Conservation (phyloP, 2,113 vertebrate genomes). For the Rhabdomys dilectus region DNA sequence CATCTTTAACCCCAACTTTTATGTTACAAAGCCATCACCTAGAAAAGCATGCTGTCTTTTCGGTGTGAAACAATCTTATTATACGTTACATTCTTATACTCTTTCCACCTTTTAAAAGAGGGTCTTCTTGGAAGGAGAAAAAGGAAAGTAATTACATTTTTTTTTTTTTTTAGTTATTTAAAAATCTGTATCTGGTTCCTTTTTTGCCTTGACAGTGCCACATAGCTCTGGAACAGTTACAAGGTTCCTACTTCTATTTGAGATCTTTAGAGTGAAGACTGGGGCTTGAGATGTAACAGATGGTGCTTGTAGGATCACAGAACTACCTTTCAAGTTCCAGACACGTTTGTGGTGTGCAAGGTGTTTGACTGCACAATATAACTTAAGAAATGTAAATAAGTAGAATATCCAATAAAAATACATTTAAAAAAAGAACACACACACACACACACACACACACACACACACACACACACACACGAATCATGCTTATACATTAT, state of each 20-base stretch:
- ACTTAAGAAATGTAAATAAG: too few relatives aligned
- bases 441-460: too few relatives aligned
- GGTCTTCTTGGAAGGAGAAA: background rate
- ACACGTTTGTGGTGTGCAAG: background rate
- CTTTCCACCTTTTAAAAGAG: background rate
- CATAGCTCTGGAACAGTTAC: background rate
- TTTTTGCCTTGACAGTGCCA: background rate
- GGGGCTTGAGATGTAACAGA: background rate
- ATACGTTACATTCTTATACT: background rate
- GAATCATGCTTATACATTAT: background rate
- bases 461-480: too few relatives aligned
- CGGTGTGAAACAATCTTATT: background rate
- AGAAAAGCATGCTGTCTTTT: background rate
- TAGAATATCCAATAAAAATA: too few relatives aligned
- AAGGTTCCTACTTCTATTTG: background rate
- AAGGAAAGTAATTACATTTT: background rate
- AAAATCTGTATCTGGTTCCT: background rate
- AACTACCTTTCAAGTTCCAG: background rate
- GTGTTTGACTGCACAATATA: background rate
- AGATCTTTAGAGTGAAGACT: background rate
- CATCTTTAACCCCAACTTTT: constrained; percentile 16
- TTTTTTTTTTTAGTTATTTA: background rate
- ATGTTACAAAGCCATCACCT: background rate
- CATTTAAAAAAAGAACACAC: too few relatives aligned
- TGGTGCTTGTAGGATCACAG: background rate